A percentile compares a stretch with the other conserved stretches of the same genome.
These are phyloP conservation scores for Amphibalanus amphitrite DNA, from an alignment of 1,140 invertebrate species.

Conservation along the genomic window DNA sequence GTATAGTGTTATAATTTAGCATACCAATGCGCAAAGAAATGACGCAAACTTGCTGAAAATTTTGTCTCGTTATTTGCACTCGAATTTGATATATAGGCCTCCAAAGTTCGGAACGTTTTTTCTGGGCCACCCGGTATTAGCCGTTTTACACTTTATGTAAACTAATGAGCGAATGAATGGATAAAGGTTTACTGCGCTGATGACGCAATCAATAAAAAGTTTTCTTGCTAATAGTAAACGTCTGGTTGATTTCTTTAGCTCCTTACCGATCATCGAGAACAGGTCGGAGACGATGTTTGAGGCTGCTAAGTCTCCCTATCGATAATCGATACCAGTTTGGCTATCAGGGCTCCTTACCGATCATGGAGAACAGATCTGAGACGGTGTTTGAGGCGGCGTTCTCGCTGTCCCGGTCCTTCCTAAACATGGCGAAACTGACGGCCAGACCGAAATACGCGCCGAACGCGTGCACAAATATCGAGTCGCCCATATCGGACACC, in stretches of 20 bases:
- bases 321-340: background rate
- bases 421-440: constrained; percentile 35
- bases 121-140: no score
- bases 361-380: constrained; percentile 35
- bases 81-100: no score
- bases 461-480: constrained; percentile 84
- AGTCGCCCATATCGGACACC: constrained; percentile 50
- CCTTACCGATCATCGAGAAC: constrained; percentile 80
- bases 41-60: no score
- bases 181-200: no score
- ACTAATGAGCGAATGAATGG: no score
- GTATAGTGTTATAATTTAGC: no score
- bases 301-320: background rate
- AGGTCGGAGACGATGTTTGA: constrained; percentile 48
- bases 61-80: no score
- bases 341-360: constrained; percentile 26
- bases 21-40: no score
- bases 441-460: constrained; percentile 90
- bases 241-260: background rate
- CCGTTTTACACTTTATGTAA: no score
- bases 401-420: constrained; percentile 29
- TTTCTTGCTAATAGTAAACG: background rate
- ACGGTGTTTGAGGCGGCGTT: constrained; percentile 44
- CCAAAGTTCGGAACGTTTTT: no score
- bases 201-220: background rate